Percentiles rank a stretch among this genome's conserved stretches.
phyloP scores from a whole-genome alignment of 2,888 invertebrate species.

The Dryocosmus kuriphilus region DNA sequence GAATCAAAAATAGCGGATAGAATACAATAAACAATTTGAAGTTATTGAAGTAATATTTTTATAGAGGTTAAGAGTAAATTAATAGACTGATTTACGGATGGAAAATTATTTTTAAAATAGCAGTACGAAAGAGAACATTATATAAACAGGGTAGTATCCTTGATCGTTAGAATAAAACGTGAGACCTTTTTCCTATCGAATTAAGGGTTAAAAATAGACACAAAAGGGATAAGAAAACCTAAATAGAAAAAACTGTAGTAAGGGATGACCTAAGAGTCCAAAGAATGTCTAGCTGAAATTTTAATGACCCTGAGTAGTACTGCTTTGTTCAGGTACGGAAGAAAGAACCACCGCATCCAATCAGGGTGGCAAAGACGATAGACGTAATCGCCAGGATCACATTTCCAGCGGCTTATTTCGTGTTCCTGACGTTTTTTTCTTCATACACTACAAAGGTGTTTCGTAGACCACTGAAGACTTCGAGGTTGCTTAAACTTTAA shows the following conservation, averaged over 20 bases:
- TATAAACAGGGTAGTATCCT: too few species aligned
- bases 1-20: too few species aligned
- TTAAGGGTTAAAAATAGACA: too few species aligned
- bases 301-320: conserved; percentile 79
- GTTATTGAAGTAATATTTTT: too few species aligned
- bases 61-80: too few species aligned
- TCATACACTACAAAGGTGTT: conserved; percentile 95
- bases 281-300: conserved; percentile 37
- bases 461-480: conserved; percentile 79
- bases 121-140: too few species aligned
- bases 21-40: too few species aligned
- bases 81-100: too few species aligned
- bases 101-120: too few species aligned
- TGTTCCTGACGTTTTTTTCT: conserved; percentile 97
- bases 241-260: conserved; percentile 6
- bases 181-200: too few species aligned
- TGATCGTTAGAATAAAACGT: too few species aligned
- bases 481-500: conserved; percentile 37
- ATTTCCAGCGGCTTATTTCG: conserved; percentile 94
- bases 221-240: not conserved
- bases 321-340: conserved; percentile 92
- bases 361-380: conserved; percentile 95
- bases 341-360: conserved; percentile 95
- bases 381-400: conserved; percentile 96
- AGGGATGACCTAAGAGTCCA: not conserved